phyloP scores from a whole-genome alignment of 2,113 vertebrate species.

The Gasterosteus aculeatus region DNA sequence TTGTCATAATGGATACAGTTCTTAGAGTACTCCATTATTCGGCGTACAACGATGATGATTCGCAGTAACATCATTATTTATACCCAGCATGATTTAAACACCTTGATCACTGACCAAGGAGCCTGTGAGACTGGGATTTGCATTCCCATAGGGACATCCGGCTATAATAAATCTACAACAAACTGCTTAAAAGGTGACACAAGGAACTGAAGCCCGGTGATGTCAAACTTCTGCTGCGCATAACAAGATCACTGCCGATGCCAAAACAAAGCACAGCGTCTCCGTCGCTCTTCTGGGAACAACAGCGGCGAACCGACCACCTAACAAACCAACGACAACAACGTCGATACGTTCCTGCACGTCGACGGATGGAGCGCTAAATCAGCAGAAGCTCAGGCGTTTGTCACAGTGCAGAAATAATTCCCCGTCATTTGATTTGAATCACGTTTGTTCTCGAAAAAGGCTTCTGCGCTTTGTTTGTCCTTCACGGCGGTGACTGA shows the following conservation, averaged over 20 bases:
- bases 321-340: constrained; percentile 82
- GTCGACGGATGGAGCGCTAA: constrained; percentile 87
- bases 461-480: constrained; percentile 56
- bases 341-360: constrained; percentile 89
- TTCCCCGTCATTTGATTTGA: constrained; percentile 50
- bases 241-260: constrained; percentile 12
- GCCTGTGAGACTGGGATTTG: constrained; percentile 45
- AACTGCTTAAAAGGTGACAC: constrained; percentile 28
- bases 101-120: constrained; percentile 52
- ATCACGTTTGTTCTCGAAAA: constrained; percentile 48
- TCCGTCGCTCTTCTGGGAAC: constrained; percentile 33
- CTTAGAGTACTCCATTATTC: constrained; percentile 22
- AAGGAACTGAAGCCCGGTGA: constrained; percentile 21
- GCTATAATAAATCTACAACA: constrained; percentile 43
- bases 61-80: constrained; percentile 51
- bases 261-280: constrained; percentile 38
- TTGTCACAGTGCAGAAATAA: constrained; percentile 37
- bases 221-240: constrained; percentile 1
- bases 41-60: constrained; percentile 25
- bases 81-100: constrained; percentile 26
- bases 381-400: constrained; percentile 35
- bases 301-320: constrained; percentile 12
- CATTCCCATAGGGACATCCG: constrained; percentile 47
- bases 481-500: constrained; percentile 45
- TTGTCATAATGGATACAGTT: constrained; percentile 22